phyloP scores from a whole-genome alignment of 2,888 invertebrate genomes.

The Phyllotreta cruciferae region DNA sequence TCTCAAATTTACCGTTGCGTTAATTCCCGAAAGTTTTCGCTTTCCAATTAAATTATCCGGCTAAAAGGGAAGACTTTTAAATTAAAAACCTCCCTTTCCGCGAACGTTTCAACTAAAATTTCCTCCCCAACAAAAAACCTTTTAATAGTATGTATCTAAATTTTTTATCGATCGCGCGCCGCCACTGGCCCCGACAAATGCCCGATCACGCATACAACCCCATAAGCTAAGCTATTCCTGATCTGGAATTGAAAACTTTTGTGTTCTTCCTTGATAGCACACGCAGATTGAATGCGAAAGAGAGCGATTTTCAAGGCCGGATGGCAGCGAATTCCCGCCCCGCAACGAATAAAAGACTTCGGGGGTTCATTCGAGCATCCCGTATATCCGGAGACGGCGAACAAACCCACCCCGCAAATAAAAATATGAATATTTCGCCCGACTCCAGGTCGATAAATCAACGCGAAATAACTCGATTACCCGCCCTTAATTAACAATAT shows the following conservation, averaged over 20 bases:
- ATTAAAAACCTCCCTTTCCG: too few relatives aligned
- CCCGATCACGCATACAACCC: conserved; percentile 51
- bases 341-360: neutral
- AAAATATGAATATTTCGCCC: too few relatives aligned
- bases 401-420: too few relatives aligned
- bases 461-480: conserved; percentile 43
- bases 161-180: neutral
- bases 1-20: neutral
- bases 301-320: conserved; percentile 18
- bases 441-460: conserved; percentile 26
- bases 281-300: conserved; percentile 48
- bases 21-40: conserved; percentile 2
- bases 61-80: conserved; percentile 3
- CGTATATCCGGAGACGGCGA: too few relatives aligned
- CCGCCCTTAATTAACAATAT: conserved; percentile 41
- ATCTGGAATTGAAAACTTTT: conserved; percentile 51
- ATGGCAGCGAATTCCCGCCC: conserved; percentile 8
- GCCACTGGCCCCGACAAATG: conserved; percentile 31
- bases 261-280: conserved; percentile 47
- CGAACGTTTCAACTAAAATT: neutral
- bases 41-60: neutral
- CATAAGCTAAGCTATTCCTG: conserved; percentile 48
- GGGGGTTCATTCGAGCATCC: too few relatives aligned
- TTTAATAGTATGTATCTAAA: conserved; percentile 27
- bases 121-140: conserved; percentile 13